Evolutionary conservation across 2,888 invertebrate genomes (phyloP).

Genomic region (Plebejus melissa): DNA sequence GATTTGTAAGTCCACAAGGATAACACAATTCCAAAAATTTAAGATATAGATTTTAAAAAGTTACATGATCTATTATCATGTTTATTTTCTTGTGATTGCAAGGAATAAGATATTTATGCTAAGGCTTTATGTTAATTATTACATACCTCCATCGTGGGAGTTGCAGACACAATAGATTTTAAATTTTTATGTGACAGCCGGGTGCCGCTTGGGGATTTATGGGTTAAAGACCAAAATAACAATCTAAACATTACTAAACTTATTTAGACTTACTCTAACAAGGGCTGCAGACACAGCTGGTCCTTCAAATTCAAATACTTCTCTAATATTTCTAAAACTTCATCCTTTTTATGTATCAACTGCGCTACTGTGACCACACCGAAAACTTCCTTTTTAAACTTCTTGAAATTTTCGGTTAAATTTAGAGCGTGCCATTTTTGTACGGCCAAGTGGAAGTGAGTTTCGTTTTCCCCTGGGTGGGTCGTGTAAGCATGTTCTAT

Average conservation of each 20-base stretch:
- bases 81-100: too few relatives aligned
- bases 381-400: slow-evolving; percentile 86
- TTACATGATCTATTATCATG: too few relatives aligned
- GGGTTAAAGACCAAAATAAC: neutral
- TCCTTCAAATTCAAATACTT: slow-evolving; percentile 86
- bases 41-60: too few relatives aligned
- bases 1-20: too few relatives aligned
- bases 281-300: slow-evolving; percentile 86
- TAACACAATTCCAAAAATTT: too few relatives aligned
- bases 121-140: too few relatives aligned
- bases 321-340: slow-evolving; percentile 84
- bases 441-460: slow-evolving; percentile 89
- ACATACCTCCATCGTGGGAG: too few relatives aligned
- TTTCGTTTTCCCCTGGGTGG: slow-evolving; percentile 83
- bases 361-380: slow-evolving; percentile 90
- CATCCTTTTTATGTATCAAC: slow-evolving; percentile 87
- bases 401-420: slow-evolving; percentile 88
- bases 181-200: too few relatives aligned
- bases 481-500: slow-evolving; percentile 88
- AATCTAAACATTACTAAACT: neutral
- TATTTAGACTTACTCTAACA: slow-evolving; percentile 86
- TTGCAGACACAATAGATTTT: too few relatives aligned
- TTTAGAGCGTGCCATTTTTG: slow-evolving; percentile 95
- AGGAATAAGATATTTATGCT: too few relatives aligned
- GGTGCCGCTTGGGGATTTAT: too few relatives aligned